Conservation (phyloP, 1,140 invertebrate genomes). For the Sarcophaga peregrina region DNA sequence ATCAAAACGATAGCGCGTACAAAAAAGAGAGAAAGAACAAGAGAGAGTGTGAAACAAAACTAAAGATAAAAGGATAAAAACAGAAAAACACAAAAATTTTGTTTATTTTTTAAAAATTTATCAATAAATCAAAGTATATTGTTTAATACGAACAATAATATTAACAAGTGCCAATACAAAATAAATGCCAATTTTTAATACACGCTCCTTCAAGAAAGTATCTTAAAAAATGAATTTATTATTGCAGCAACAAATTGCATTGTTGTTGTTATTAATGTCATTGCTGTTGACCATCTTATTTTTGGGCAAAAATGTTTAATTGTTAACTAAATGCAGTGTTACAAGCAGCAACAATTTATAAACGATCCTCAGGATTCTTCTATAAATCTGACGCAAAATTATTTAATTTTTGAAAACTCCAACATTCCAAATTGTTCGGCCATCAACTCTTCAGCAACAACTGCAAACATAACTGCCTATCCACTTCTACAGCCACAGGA, state of each 20-base stretch:
- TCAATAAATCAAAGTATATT: background rate
- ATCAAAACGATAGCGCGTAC: background rate
- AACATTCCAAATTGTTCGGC: constrained; percentile 43
- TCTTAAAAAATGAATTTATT: background rate
- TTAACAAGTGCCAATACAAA: constrained; percentile 23
- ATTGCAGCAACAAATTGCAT: background rate
- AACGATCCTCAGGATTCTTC: constrained; percentile 30
- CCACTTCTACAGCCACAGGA: background rate
- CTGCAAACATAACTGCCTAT: constrained; percentile 34
- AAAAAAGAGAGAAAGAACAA: background rate
- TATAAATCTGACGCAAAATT: constrained; percentile 36
- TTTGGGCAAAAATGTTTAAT: constrained; percentile 18
- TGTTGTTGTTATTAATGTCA: background rate
- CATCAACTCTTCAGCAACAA: constrained; percentile 45
- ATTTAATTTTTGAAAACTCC: constrained; percentile 40
- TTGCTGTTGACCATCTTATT: background rate
- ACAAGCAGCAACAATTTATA: constrained; percentile 34
- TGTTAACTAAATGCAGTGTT: constrained; percentile 39
- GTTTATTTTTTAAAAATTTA: background rate
- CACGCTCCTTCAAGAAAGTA: background rate
- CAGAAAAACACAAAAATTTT: background rate
- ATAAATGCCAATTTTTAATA: constrained; percentile 26
- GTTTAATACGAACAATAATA: background rate
- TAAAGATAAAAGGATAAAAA: background rate
- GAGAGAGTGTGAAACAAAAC: constrained; percentile 4